Base-by-base conservation (phyloP, 2,888 invertebrate genomes). In the Drosophila pseudotalamancana region DNA sequence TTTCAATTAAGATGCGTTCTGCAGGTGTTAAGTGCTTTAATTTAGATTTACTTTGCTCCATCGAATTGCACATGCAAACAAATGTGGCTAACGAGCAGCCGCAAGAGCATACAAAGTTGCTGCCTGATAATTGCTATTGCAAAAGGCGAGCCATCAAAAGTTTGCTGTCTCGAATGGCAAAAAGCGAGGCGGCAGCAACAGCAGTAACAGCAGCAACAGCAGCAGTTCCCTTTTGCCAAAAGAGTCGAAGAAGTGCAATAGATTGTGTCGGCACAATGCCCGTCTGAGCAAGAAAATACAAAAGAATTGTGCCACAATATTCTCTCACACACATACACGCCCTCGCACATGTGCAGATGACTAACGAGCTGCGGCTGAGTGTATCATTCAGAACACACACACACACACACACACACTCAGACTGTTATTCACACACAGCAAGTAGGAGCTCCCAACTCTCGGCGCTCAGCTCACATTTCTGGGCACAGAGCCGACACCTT, bases 11-110 rank as follows among this genome's bases (percentile, higher is more conserved):
- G 74, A 55, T 59, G 34, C 51, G 37, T 60, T 46, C 49, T 72
- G 48, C 77, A 70, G 86, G 77, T 83, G 83, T 55, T 70, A 80
- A 83, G 68, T 64, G 69, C 64, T 83, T 59, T 73, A 62, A 87
- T 70, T 81, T 81, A 68, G 65, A 81, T 84, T 72, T 69, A 61
- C 69, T 60, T 68, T 53, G 35, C 55, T 54, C 67, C 64, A 74
- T 77, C 77, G 74, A 74, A 77, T 68, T 77, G 46, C 72, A 64
- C 60, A 66, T 45, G 63, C 43, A 62, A 63, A 77, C 77, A 72
- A 77, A 72, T 77, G 81, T 57, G 81, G 60, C 66, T 78, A 72
- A 77, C 73, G 77, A 73, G 77, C 77, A 77, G 77, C 59, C 73
- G 59, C 70, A 65, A 27, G 54, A 63, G 60, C 67, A 54, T 63